Evolutionary conservation across 2,888 invertebrate genomes (phyloP), one percentile per base, ranked within the genome.

Genomic region (Willowsia nigromaculata): DNA sequence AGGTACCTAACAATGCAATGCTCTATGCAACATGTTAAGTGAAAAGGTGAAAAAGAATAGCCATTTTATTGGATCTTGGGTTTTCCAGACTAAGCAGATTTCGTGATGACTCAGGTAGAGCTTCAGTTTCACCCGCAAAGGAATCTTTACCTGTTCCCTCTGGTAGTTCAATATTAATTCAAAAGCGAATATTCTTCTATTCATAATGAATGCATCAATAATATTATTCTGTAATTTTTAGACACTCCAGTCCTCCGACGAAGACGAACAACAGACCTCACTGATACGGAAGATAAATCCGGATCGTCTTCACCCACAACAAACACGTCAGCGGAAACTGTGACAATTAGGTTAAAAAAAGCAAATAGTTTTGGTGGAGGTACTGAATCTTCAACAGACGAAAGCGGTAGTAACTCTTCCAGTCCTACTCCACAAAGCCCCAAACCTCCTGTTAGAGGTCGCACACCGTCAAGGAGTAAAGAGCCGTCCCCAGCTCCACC

Each of bases 221-320:
- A 3, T 13, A 43, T 43, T 43, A 6, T 43, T 43, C 43, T 3
- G 43, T 4, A 6, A 37, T n/a, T n/a, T n/a, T 4, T 40, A 74
- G 85, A 88, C 85, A 89, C 86, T 68, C 84, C 90, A 50, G 27
- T 83, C 18, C 80, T 92, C n/a, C 85, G 87, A 83, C 80, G 93
- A 85, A 80, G 92, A 74, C 80, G 90, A 86, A 93, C 93, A 13
- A 93, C 92, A 33, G 93, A 93, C 83, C 89, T 93, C 11, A 89
- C 92, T 5, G 88, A 90, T 50, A 37, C 91, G 56, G 82, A 90
- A 30, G 50, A 62, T 0, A 84, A 90, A 11, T 37, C 53, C 3
- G 11, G 22, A 13, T 40, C 81, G 25, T 81, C 56, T 40, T n/a
- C 71, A 3, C n/a, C 76, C 4, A 30, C 47, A 22, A 15, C 82